Conservation (phyloP, 2,888 invertebrate genomes). For the Ichneumoninae sp. region DNA sequence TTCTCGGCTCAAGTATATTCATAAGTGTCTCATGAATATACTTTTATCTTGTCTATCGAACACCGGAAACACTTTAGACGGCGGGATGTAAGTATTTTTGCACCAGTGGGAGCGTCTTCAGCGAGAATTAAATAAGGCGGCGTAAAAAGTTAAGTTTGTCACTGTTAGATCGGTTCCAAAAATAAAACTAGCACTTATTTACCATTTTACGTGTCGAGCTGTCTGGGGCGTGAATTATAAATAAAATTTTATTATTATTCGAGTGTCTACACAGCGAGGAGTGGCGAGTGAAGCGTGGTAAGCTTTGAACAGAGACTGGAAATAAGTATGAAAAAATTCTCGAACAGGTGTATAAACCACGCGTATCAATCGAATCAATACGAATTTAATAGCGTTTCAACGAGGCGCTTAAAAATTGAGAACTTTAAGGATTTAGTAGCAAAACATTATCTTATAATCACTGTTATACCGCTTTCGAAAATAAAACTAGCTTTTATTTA, state of each 20-base stretch:
- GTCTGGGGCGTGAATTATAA: neutral
- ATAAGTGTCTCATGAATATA: constrained; percentile 8
- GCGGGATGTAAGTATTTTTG: neutral
- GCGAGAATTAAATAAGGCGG: neutral
- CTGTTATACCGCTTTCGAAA: neutral
- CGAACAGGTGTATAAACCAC: no score
- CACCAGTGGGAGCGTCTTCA: neutral
- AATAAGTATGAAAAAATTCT: no score
- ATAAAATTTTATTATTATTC: neutral
- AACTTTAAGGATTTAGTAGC: no score
- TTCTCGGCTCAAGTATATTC: constrained; percentile 27
- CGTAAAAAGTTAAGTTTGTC: neutral
- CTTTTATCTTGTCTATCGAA: neutral
- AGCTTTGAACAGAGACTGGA: no score
- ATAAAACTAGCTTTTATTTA: neutral
- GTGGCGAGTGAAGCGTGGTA: no score
- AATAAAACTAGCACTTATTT: neutral
- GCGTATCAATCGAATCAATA: no score
- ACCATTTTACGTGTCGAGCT: neutral
- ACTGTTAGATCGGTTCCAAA: neutral
- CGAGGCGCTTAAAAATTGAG: no score
- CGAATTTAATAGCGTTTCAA: no score
- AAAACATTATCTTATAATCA: no score
- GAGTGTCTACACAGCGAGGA: no score
- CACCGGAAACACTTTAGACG: constrained; percentile 12